Base-by-base conservation (phyloP, 2,113 vertebrate species). In the Mugil cephalus region DNA sequence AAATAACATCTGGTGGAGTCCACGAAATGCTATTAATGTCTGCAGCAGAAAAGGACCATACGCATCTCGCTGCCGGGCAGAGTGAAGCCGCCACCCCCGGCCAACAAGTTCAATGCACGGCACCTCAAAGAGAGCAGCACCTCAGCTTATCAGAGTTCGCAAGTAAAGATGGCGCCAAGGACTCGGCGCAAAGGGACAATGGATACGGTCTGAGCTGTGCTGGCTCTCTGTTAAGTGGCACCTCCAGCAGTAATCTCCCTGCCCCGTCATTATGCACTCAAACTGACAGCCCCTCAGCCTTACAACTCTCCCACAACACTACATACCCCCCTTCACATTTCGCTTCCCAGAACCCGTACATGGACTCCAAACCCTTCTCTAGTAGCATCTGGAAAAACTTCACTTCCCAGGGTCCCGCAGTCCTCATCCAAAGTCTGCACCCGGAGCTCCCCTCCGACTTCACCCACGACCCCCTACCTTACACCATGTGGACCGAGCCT, bases 381-480 rank as follows among this genome's bases (percentile, higher is more conserved):
- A 87, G 83, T 38, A 89, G 86, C 59, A 92, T 93, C 70, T 94
- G 94, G 94, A 91, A 88, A 73, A 93, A 91, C 83, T 72, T 94
- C 18, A 89, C 46, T 63, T 90, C 91, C 60, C 93, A 88, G 73
- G 83, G 85, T 69, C 82, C 91, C 11, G 87, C 92, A 8, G 89
- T 91, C 3, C 87, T 92, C 45, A 91, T 74, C 60, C 89, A 93
- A 73, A 92, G 82, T 80, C 76, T 90, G 48, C 68, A 85, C 40
- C 77, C 87, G 10, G 90, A 92, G 13, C 86, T 88, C 18, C 83
- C 87, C 1, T 81, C 84, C 0, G 89, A 90, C 78, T 91, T 90
- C 56, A 81, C 81, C 55, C 90, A 92, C 0, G 88, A 92, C 65
- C 61, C 88, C 4, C 73, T 90, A 6, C 74, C 84, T 19, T 91